Evolutionary conservation across 2,797 vertebrate species (phyloP).

Genomic region (Protonibea diacanthus): DNA sequence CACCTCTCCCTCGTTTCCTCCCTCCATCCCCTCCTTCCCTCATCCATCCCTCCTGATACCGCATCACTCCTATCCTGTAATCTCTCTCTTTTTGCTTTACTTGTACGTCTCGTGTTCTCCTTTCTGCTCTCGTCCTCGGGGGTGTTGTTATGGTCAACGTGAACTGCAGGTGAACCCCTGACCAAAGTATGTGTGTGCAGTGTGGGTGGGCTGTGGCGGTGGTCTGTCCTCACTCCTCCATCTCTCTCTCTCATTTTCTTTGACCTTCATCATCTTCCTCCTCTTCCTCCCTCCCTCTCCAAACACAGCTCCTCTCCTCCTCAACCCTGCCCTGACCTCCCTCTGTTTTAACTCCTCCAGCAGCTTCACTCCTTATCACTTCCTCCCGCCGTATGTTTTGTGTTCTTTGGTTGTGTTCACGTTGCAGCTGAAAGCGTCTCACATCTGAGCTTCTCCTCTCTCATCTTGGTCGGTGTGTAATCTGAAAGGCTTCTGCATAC

Average conservation of each 20-base stretch:
- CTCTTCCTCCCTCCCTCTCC: constrained; percentile 13
- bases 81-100: constrained; percentile 3
- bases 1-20: constrained; percentile 42
- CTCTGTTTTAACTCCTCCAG: constrained; percentile 13
- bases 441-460: background rate
- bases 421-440: background rate
- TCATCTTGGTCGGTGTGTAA: background rate
- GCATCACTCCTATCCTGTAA: background rate
- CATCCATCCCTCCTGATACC: constrained; percentile 20
- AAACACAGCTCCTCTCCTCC: constrained; percentile 36
- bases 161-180: constrained; percentile 78
- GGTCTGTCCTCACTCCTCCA: constrained; percentile 47
- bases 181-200: constrained; percentile 50
- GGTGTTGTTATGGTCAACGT: constrained; percentile 68
- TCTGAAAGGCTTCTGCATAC: constrained; percentile 1
- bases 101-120: constrained; percentile 13
- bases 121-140: constrained; percentile 38
- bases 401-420: background rate
- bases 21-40: constrained; percentile 15
- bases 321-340: constrained; percentile 42
- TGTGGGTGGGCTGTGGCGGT: constrained; percentile 67
- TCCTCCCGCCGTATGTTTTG: constrained; percentile 15
- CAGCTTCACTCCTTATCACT: constrained; percentile 20
- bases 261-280: constrained; percentile 49
- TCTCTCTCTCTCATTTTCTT: constrained; percentile 45